phyloP scores from a whole-genome alignment of 2,113 vertebrate species.

The Pimephales promelas region DNA sequence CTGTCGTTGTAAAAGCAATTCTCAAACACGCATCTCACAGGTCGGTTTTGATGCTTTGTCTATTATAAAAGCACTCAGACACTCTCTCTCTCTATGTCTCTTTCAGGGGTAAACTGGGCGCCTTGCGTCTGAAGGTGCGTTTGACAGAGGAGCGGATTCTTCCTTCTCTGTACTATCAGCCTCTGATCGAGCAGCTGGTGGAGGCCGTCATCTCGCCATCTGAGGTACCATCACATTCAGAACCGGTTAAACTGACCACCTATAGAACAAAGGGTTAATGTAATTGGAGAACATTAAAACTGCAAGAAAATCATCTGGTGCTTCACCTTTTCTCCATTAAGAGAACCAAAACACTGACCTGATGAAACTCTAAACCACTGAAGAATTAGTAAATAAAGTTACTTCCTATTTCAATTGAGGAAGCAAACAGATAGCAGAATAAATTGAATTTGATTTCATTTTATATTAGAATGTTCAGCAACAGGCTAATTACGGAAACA shows the following conservation, averaged over 20 bases:
- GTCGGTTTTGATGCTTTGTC: neutral
- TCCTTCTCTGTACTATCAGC: slow-evolving; percentile 81
- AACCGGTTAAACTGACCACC: neutral
- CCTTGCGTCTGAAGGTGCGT: slow-evolving; percentile 83
- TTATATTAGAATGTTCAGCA: neutral
- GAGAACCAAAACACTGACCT: neutral
- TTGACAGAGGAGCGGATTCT: slow-evolving; percentile 84
- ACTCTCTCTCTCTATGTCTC: neutral
- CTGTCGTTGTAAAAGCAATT: no score
- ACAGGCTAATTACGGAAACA: neutral
- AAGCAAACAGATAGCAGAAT: neutral
- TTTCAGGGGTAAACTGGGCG: slow-evolving; percentile 82
- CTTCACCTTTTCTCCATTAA: neutral
- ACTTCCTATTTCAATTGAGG: neutral
- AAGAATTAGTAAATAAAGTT: neutral
- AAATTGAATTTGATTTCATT: neutral
- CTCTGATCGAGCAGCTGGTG: slow-evolving; percentile 83
- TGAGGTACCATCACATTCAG: slow-evolving; percentile 65
- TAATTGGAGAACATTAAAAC: neutral
- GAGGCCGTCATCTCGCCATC: slow-evolving; percentile 78
- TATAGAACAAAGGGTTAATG: neutral
- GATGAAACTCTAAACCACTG: neutral
- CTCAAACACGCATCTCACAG: neutral
- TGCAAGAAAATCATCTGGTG: neutral
- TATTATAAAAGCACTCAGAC: neutral